phyloP scores from a whole-genome alignment of 1,140 invertebrate species.

The Penaeus chinensis region DNA sequence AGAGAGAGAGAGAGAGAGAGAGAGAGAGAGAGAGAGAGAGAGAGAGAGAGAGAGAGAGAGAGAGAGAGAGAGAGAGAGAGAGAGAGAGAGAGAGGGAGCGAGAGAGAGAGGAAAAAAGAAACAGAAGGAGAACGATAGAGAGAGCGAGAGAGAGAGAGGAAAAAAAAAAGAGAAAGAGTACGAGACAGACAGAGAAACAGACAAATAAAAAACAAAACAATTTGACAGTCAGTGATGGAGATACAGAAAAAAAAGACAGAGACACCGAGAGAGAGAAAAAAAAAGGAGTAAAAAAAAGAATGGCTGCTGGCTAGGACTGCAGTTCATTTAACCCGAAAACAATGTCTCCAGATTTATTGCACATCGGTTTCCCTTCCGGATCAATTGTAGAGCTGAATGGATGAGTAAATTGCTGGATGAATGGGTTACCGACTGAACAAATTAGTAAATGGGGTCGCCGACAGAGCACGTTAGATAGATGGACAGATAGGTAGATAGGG shows the following conservation, averaged over 20 bases:
- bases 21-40: too few relatives aligned
- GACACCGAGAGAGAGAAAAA: background rate
- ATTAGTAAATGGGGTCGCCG: background rate
- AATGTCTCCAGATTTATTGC: background rate
- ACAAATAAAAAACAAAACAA: background rate
- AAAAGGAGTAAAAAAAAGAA: background rate
- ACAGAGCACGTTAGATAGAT: background rate
- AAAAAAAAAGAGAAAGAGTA: background rate
- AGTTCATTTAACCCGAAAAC: background rate
- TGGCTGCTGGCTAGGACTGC: background rate
- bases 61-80: too few relatives aligned
- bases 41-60: too few relatives aligned
- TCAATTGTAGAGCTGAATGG: too few relatives aligned
- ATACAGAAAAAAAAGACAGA: conserved; percentile 17
- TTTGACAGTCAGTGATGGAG: conserved; percentile 2
- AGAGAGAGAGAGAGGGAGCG: too few relatives aligned
- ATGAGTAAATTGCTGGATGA: background rate
- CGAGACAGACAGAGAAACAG: background rate
- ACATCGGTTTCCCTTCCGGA: background rate
- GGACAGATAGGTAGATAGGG: background rate
- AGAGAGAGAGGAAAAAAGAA: too few relatives aligned
- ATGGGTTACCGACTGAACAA: background rate
- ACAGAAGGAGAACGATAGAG: too few relatives aligned
- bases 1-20: too few relatives aligned
- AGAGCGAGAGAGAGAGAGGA: too few relatives aligned